Percentiles rank a stretch among this genome's conserved stretches.
These are phyloP conservation scores for Phycodurus eques DNA, from an alignment of 2,113 vertebrate species.

Conservation along the genomic window DNA sequence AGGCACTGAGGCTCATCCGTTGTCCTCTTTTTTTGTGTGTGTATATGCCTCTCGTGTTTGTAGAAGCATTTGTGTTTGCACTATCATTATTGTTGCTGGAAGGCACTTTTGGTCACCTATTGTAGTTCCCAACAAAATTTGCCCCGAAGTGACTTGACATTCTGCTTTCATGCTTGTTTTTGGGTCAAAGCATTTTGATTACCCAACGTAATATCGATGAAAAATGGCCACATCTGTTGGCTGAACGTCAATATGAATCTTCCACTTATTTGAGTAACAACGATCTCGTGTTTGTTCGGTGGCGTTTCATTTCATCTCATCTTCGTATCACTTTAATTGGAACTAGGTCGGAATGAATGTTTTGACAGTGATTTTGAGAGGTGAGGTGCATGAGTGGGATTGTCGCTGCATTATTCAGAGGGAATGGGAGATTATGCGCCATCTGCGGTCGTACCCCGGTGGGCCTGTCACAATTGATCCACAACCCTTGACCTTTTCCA, in stretches of 20 bases:
- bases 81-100: constrained; percentile 2
- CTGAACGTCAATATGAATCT: background rate
- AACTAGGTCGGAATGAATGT: constrained; percentile 41
- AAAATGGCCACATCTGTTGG: background rate
- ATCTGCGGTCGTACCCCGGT: constrained; percentile 62
- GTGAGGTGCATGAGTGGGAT: constrained; percentile 13
- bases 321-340: background rate
- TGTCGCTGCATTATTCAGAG: constrained; percentile 59
- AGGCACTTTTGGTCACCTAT: background rate
- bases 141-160: constrained; percentile 7
- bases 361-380: constrained; percentile 38
- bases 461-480: constrained; percentile 66
- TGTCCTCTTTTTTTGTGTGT: constrained; percentile 27
- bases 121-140: constrained; percentile 2
- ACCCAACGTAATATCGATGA: background rate
- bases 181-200: constrained; percentile 20
- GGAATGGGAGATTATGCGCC: constrained; percentile 58
- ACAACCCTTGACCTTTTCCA: constrained; percentile 66
- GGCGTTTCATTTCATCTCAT: background rate
- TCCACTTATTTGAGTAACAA: background rate
- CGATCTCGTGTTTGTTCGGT: background rate
- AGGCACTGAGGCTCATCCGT: constrained; percentile 58
- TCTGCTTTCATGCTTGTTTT: constrained; percentile 11
- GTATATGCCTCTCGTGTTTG: constrained; percentile 10
- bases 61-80: constrained; percentile 13